Evolutionary conservation across 2,797 vertebrate genomes (phyloP), one percentile per base, ranked within the genome.

Genomic region (Sorex maritimensis): DNA sequence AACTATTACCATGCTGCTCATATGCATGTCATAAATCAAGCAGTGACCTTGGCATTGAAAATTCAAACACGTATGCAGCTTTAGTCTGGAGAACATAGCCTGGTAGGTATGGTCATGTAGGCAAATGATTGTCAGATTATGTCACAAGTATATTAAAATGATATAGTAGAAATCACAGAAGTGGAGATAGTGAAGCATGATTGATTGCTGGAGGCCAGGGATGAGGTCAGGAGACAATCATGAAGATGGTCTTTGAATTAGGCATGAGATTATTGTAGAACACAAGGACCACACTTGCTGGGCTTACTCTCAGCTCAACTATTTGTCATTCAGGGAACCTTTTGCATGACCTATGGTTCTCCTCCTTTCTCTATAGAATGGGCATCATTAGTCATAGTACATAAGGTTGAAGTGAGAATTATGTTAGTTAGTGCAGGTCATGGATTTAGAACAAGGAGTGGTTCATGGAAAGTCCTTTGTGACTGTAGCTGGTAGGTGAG

Each of bases 241-340:
- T 5, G n/a, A 88, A 79, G 82, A 72, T 4, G 15, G 28, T 88
- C 67, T 86, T 46, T 80, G 72, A 86, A 30, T 75, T 67, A 41
- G 87, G 15, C 69, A 63, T 83, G 72, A 94, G 67, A 28, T 72
- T 44, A 67, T 65, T 71, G 83, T 79, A 92, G 69, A 88, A 95
- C 55, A 61, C 6, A 78, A 52, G 26, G 30, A 38, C 28, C 34
- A 84, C 34, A 67, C 28, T 67, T 26, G 19, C 65, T 67, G 24
- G 26, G 65, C 8, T 94, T 88, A 79, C 49, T 87, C 24, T 13
- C 61, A 89, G 67, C 6, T 81, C 23, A 75, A 24, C 26, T 49
- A 15, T 24, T 71, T 75, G 49, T 44, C 71, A 71, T 58, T 52
- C 17, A 15, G 61, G 69, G 14, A 81, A 44, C 4, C 14, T 79